phyloP scores from a whole-genome alignment of 2,888 invertebrate species.

The Chrysomela aeneicollis region DNA sequence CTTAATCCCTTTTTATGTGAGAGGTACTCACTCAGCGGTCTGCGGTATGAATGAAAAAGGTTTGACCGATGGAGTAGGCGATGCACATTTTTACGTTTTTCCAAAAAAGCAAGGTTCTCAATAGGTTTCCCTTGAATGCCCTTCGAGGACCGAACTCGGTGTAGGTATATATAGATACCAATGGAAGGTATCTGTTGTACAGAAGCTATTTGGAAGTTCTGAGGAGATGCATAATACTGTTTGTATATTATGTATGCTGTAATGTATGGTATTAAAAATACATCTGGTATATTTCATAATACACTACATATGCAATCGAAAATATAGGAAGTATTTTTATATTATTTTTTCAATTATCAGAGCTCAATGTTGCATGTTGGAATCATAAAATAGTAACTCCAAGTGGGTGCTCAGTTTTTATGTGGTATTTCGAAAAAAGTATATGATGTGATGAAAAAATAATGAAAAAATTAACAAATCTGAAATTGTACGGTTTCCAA shows the following conservation, averaged over 20 bases:
- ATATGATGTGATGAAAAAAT: no score
- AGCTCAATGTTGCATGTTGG: no score
- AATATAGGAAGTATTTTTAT: no score
- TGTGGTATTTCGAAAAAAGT: no score
- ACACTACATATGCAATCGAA: no score
- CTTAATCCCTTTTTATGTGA: constrained; percentile 50
- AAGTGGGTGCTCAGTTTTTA: no score
- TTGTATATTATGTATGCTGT: background rate
- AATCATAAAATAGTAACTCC: no score
- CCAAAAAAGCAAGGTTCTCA: constrained; percentile 42
- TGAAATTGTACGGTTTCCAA: no score
- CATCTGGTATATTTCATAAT: no score
- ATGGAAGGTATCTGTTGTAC: background rate
- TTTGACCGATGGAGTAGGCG: constrained; percentile 56
- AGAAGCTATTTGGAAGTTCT: background rate
- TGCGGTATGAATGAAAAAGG: constrained; percentile 52
- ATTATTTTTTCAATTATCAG: no score
- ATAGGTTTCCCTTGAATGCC: constrained; percentile 27
- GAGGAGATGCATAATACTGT: background rate
- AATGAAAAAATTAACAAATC: no score
- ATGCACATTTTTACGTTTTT: constrained; percentile 57
- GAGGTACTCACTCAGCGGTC: constrained; percentile 49
- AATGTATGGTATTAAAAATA: no score
- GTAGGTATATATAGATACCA: background rate
- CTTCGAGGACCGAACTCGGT: constrained; percentile 10